Conservation (phyloP, 2,797 vertebrate genomes). For the Vultur gryphus region DNA sequence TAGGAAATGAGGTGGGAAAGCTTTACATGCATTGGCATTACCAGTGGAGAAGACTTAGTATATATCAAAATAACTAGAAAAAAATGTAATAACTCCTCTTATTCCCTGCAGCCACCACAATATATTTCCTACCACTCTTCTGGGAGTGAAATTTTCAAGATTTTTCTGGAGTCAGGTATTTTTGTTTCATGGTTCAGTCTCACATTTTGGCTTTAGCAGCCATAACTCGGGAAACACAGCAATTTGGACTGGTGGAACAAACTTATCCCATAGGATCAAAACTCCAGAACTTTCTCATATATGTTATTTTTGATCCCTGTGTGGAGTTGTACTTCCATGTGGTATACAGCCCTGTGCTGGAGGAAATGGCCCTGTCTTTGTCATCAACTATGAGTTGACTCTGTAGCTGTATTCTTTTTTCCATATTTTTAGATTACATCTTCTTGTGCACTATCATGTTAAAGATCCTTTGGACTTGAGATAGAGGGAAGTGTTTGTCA, state of each 20-base stretch:
- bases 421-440: background rate
- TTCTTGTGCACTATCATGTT: background rate
- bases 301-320: background rate
- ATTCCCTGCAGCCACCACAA: background rate
- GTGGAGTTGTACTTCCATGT: background rate
- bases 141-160: background rate
- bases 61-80: background rate
- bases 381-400: background rate
- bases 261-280: background rate
- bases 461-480: background rate
- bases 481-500: background rate
- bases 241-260: background rate
- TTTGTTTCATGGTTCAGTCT: background rate
- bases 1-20: background rate
- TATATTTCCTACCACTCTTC: background rate
- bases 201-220: background rate
- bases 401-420: background rate
- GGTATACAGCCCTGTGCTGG: background rate
- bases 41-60: background rate
- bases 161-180: background rate
- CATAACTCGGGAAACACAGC: background rate
- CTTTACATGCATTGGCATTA: background rate
- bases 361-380: background rate
- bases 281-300: background rate
- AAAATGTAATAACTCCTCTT: background rate